Evolutionary conservation across 1,140 invertebrate genomes (phyloP).

Genomic region (Pseudomyrmex gracilis): DNA sequence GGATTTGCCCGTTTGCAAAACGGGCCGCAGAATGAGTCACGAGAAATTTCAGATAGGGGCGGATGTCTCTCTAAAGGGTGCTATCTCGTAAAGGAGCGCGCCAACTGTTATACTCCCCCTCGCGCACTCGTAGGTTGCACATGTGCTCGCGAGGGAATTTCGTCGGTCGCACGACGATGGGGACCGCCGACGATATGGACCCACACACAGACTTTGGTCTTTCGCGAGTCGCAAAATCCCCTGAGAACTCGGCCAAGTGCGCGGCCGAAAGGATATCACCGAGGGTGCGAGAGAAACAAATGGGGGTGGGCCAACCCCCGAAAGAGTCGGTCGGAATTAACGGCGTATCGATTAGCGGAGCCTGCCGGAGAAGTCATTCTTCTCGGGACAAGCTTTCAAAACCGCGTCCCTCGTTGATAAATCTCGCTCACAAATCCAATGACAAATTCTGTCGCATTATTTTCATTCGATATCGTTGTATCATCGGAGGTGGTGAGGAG

Average conservation of each 20-base stretch:
- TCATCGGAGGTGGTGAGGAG: background rate
- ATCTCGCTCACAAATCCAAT: slow-evolving; percentile 32
- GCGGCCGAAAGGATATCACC: slow-evolving; percentile 37
- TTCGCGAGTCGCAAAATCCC: slow-evolving; percentile 68
- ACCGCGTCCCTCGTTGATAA: background rate
- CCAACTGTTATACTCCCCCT: slow-evolving; percentile 67
- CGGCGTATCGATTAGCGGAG: slow-evolving; percentile 62
- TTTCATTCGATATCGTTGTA: background rate
- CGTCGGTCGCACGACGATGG: slow-evolving; percentile 56
- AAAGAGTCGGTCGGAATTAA: slow-evolving; percentile 68
- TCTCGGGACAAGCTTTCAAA: slow-evolving; percentile 23
- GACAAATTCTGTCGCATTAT: background rate
- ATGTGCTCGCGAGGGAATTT: slow-evolving; percentile 84
- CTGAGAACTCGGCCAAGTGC: slow-evolving; percentile 80
- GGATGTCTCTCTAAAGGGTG: slow-evolving; percentile 64
- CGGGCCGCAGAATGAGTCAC: slow-evolving; percentile 68
- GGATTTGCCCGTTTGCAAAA: slow-evolving; percentile 21
- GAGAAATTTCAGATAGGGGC: slow-evolving; percentile 53
- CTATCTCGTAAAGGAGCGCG: slow-evolving; percentile 46
- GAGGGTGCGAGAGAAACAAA: background rate
- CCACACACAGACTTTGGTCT: slow-evolving; percentile 50
- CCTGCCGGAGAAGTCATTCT: slow-evolving; percentile 61
- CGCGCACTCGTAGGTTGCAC: slow-evolving; percentile 72
- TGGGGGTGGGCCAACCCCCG: background rate
- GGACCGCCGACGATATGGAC: slow-evolving; percentile 52